Evolutionary conservation across 2,113 vertebrate genomes (phyloP), one percentile per base, ranked within the genome.

Genomic region (Anolis sagrei): DNA sequence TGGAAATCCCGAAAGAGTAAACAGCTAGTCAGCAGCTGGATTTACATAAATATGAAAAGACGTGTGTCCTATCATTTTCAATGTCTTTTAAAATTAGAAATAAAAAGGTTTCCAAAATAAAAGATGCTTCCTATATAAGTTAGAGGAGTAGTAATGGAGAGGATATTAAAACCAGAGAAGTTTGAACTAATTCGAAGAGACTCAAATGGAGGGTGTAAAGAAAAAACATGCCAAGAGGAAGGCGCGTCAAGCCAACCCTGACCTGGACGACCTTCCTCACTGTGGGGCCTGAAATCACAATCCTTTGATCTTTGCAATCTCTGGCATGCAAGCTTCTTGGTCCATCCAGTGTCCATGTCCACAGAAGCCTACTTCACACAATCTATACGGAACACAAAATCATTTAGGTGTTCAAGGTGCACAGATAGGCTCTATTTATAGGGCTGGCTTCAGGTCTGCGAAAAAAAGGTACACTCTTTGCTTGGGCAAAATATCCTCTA

Each of bases 51-150:
- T 32, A 86, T 49, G 54, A 81, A 18, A 0, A 87, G 81, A 82
- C 16, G 39, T 48, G 70, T 51, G 11, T 64, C 89, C 79, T 91
- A 72, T 54, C 85, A 90, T 54, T 25, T 68, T 87, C 92, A 92
- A 92, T 94, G 81, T 82, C 92, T 85, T 84, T 80, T 88, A 83
- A 90, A 91, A 93, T 87, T 66, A 78, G 74, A 94, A 88, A 81
- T 81, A 92, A 89, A 80, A 81, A 86, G 82, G 85, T 84, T 92
- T 92, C 54, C 81, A 92, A 91, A 95, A 93, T 87, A 90, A 48
- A 76, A 88, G 94, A 94, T 92, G 93, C 92, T 88, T 84, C 79
- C 74, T 13, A 29, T n/a, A 86, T 91, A 93, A 36, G 0, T 92
- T 93, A 34, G 7, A 34, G 16, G 13, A 32, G 32, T 72, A 21